Conservation (phyloP, 2,888 invertebrate species). For the Dioctria linearis region DNA sequence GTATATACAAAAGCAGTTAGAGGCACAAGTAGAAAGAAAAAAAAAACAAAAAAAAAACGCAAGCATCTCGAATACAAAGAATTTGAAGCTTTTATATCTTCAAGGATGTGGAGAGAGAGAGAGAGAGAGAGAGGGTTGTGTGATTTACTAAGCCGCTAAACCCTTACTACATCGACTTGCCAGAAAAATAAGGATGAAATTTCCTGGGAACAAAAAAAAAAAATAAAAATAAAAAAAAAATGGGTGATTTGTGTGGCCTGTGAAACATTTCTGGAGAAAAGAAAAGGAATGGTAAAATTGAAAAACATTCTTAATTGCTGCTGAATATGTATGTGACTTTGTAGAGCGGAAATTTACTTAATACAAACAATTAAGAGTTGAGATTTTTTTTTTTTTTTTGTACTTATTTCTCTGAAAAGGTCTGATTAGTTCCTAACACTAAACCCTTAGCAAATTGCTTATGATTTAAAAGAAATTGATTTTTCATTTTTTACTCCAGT, state of each 20-base stretch:
- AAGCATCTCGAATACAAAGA: not conserved
- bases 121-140: conserved; percentile 2
- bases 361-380: not conserved
- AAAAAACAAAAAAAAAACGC: not conserved
- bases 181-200: conserved; percentile 36
- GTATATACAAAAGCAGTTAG: not conserved
- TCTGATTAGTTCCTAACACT: not conserved
- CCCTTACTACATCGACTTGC: conserved; percentile 13
- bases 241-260: conserved; percentile 30
- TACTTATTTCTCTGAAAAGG: not conserved
- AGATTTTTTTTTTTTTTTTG: not conserved
- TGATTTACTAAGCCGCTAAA: conserved; percentile 31
- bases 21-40: conserved; percentile 10
- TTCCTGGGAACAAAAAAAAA: not conserved
- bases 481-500: not conserved
- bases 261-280: conserved; percentile 31
- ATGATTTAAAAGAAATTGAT: not conserved
- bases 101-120: not conserved
- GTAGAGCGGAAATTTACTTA: conserved; percentile 40
- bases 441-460: not conserved
- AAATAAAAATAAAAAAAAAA: conserved; percentile 15
- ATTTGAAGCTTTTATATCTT: not conserved
- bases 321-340: conserved; percentile 19
- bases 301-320: conserved; percentile 22
- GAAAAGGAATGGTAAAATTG: not conserved